Evolutionary conservation across 2,797 vertebrate genomes (phyloP), one percentile per base, ranked within the genome.

Genomic region (Pseudochromis fuscus): DNA sequence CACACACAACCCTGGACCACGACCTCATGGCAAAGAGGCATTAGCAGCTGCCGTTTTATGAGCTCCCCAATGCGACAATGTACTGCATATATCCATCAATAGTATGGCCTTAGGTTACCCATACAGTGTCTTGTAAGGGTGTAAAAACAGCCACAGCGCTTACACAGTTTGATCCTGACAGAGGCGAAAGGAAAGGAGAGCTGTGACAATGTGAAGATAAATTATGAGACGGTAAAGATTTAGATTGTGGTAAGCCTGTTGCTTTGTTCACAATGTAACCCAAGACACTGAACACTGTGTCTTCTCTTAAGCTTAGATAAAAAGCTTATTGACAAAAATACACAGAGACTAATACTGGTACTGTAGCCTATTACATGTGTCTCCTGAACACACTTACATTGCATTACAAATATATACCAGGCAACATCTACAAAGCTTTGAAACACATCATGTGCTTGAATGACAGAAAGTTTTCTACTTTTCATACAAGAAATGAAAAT

Each of bases 21-120:
- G 81, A 88, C 90, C 88, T 83, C 65, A 8, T 66, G 70, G 76
- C 77, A 78, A 53, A 59, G 75, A 76, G 46, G 84, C 69, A 79
- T 92, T 92, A 92, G 66, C 91, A 87, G 90, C 88, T 91, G 89
- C 79, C 21, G 27, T 79, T 90, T 93, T 90, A 91, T 37, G 82
- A 91, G 86, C 72, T 89, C 77, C 61, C 52, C 75, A 46, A 84
- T 58, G 90, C 82, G 85, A 82, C 82, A 76, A 86, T 55, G 70
- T 44, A 62, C 55, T 31, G 66, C 33, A 51, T 66, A 73, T 62
- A 78, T 86, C 84, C 79, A 77, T 87, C 82, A 79, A 48, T 62
- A 65, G 37, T 38, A 38, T 11, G 45, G 61, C 28, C 67, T 31
- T 37, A 63, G 60, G 52, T 80, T 75, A 73, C 33, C 63, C 58